phyloP scores from a whole-genome alignment of 2,113 vertebrate species.

The Typhlomys cinereus region DNA sequence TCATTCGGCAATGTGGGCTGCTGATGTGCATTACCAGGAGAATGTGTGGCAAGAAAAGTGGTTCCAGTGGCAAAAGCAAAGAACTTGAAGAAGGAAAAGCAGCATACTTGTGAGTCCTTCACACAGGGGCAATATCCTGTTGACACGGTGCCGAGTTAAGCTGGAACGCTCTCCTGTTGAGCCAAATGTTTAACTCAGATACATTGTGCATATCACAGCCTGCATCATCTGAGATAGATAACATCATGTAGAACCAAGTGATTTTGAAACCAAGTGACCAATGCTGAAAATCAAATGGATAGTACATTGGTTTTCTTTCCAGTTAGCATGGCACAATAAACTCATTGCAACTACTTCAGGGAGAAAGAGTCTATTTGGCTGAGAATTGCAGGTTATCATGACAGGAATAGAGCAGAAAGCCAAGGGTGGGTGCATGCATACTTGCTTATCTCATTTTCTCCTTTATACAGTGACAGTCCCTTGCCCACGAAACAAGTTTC shows the following conservation, averaged over 20 bases:
- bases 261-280: not conserved
- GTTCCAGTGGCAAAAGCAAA: conserved; percentile 96
- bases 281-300: no score
- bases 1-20: conserved; percentile 96
- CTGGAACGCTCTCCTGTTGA: not conserved
- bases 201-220: fast-evolving
- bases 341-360: no score
- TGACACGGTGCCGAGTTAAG: fast-evolving
- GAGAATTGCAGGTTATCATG: no score
- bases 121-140: fast-evolving
- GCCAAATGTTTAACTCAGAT: not conserved
- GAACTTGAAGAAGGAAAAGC: conserved; percentile 98
- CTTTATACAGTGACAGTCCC: no score
- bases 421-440: no score
- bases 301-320: no score
- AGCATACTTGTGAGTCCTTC: conserved; percentile 95
- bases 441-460: no score
- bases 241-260: not conserved
- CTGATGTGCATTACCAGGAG: conserved; percentile 97
- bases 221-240: not conserved
- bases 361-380: no score
- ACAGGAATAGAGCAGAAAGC: no score
- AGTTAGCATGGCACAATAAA: no score
- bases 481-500: no score
- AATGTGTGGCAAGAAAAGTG: conserved; percentile 96